phyloP scores from a whole-genome alignment of 2,113 vertebrate genomes.

The Halichoerus grypus region DNA sequence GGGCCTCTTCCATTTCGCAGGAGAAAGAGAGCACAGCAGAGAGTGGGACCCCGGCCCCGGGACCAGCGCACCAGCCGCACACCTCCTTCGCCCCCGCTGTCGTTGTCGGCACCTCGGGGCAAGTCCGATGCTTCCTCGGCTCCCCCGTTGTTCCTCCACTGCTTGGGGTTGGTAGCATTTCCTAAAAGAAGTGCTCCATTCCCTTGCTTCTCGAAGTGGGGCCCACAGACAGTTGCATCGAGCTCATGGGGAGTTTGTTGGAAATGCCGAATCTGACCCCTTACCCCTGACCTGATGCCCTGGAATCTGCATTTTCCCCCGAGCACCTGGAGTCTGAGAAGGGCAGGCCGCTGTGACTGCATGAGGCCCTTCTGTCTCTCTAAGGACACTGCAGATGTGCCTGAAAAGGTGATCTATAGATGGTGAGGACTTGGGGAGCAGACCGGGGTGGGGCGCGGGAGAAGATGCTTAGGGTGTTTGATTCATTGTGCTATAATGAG shows the following conservation, averaged over 20 bases:
- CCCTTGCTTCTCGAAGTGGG: neutral
- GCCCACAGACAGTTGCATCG: neutral
- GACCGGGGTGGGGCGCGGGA: neutral
- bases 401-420: neutral
- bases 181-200: neutral
- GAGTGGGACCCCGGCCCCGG: neutral
- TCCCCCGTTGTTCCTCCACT: neutral
- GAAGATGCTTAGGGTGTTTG: neutral
- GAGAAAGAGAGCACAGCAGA: neutral
- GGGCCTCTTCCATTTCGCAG: neutral
- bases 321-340: neutral
- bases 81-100: accelerated
- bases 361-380: neutral
- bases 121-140: neutral
- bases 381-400: neutral
- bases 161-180: neutral
- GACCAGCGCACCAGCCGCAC: accelerated
- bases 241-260: neutral
- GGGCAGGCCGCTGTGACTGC: accelerated
- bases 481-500: neutral
- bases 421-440: neutral
- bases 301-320: neutral
- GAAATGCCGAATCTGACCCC: neutral
- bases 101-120: no score
- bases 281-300: neutral